phyloP scores from a whole-genome alignment of 2,888 invertebrate species.

The Diarsia rubi region DNA sequence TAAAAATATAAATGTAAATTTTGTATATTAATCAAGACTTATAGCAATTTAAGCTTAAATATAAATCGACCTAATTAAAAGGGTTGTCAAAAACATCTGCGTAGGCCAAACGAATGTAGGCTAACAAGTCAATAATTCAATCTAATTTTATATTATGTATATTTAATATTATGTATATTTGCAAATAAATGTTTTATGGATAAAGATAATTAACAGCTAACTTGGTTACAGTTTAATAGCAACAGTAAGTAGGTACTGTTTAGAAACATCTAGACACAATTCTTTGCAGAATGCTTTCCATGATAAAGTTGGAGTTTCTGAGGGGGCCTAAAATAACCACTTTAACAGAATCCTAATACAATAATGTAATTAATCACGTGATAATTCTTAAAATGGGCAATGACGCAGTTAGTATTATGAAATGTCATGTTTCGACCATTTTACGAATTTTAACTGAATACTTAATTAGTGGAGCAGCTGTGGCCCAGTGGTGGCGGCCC shows the following conservation, averaged over 20 bases:
- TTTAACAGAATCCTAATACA: no score
- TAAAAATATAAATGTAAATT: background rate
- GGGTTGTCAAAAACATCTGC: constrained; percentile 7
- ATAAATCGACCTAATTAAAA: background rate
- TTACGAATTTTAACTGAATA: no score
- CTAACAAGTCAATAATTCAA: constrained; percentile 25
- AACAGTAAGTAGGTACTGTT: background rate
- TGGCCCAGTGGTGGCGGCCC: no score
- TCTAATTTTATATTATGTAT: background rate
- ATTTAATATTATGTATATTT: constrained; percentile 1
- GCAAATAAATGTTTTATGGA: constrained; percentile 6
- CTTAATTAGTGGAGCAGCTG: no score
- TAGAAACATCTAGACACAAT: background rate
- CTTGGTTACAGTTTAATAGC: background rate
- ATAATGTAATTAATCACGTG: no score
- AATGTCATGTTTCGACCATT: no score
- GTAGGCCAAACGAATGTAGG: background rate
- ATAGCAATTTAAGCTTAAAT: background rate
- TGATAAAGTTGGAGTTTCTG: background rate
- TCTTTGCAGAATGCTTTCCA: background rate
- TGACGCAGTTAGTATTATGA: no score
- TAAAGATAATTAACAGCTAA: background rate
- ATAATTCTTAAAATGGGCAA: no score
- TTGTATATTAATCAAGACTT: background rate
- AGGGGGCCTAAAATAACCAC: no score